Conservation (phyloP, 1,140 invertebrate genomes). For the Microplitis mediator region DNA sequence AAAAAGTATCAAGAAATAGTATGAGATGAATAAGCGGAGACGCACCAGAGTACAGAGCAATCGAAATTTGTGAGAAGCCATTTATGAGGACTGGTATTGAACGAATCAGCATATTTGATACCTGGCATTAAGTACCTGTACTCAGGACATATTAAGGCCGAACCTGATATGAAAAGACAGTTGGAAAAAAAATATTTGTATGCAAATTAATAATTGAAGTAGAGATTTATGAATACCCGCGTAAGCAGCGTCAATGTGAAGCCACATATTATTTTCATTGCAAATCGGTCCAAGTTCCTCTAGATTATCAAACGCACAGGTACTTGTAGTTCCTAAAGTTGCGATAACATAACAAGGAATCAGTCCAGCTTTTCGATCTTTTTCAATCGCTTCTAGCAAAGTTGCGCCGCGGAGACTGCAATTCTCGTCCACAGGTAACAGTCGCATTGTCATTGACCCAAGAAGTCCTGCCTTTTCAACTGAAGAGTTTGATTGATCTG, state of each 20-base stretch:
- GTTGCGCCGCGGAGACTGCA: slow-evolving; percentile 77
- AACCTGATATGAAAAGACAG: slow-evolving; percentile 60
- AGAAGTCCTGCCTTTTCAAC: slow-evolving; percentile 87
- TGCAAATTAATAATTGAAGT: background rate
- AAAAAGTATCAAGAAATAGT: slow-evolving; percentile 1
- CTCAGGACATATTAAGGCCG: slow-evolving; percentile 89
- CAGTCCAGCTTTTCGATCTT: slow-evolving; percentile 73
- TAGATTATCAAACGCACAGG: slow-evolving; percentile 90
- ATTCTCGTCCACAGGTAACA: slow-evolving; percentile 77
- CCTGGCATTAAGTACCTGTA: slow-evolving; percentile 81
- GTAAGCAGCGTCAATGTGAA: slow-evolving; percentile 91
- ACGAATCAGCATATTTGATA: slow-evolving; percentile 81
- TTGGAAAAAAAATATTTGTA: no score
- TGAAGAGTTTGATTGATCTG: slow-evolving; percentile 87
- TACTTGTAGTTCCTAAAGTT: slow-evolving; percentile 90
- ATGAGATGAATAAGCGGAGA: slow-evolving; percentile 5
- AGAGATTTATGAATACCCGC: slow-evolving; percentile 62
- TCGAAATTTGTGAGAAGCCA: slow-evolving; percentile 93
- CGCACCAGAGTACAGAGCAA: slow-evolving; percentile 81
- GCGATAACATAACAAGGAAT: slow-evolving; percentile 84
- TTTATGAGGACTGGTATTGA: slow-evolving; percentile 92
- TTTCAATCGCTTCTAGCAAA: slow-evolving; percentile 74
- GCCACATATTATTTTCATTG: slow-evolving; percentile 76
- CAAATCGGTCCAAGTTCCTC: slow-evolving; percentile 83
- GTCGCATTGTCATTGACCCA: slow-evolving; percentile 79